These are phyloP conservation scores for Ctenoplectra terminalis DNA, from an alignment of 1,140 invertebrate species.

Conservation along the genomic window DNA sequence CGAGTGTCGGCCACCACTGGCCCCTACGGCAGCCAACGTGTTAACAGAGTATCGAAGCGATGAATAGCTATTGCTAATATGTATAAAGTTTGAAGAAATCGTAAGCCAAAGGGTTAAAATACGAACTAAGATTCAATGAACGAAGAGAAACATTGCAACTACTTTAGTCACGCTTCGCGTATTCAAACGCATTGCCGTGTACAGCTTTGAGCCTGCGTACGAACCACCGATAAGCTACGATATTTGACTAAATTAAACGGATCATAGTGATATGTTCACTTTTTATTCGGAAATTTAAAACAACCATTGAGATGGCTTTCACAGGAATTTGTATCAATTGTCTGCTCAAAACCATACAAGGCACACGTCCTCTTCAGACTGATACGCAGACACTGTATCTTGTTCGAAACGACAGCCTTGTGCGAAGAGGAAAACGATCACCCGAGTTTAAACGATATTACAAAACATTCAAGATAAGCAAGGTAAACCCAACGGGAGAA, in stretches of 20 bases:
- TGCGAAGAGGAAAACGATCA: slow-evolving; percentile 38
- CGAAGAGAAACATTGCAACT: too few species aligned
- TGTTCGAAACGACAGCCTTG: slow-evolving; percentile 1
- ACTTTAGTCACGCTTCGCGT: too few species aligned
- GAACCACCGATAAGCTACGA: neutral
- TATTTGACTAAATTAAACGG: neutral
- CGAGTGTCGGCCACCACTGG: too few species aligned
- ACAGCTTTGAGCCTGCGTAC: neutral
- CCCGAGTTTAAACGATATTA: slow-evolving; percentile 5
- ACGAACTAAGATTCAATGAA: too few species aligned
- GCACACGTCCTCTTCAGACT: neutral
- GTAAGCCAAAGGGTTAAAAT: too few species aligned
- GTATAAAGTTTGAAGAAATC: too few species aligned
- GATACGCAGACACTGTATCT: too few species aligned
- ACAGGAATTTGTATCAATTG: too few species aligned
- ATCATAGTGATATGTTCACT: neutral
- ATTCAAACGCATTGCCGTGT: neutral
- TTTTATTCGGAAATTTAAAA: neutral
- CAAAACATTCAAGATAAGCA: slow-evolving; percentile 33
- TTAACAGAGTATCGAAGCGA: too few species aligned
- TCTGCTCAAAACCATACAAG: neutral
- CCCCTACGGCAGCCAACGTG: too few species aligned
- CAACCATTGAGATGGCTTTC: neutral
- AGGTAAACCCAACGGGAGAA: slow-evolving; percentile 31
- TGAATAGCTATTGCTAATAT: too few species aligned